These are phyloP conservation scores for Zosterops borbonicus DNA, from an alignment of 2,113 vertebrate species.

Conservation along the genomic window DNA sequence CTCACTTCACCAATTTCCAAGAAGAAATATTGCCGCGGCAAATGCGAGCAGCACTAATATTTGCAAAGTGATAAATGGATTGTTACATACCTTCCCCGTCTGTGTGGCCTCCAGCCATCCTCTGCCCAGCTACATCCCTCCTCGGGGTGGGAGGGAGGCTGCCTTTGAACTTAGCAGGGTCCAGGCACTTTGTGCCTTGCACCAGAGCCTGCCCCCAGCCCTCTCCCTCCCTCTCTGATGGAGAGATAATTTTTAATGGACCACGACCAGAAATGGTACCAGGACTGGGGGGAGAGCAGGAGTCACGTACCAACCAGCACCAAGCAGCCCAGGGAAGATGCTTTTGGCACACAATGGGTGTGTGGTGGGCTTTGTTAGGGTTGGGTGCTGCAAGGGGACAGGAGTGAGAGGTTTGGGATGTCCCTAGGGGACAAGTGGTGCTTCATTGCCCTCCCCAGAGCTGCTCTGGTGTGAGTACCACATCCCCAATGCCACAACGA, in stretches of 20 bases:
- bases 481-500: no score
- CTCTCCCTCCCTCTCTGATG: not conserved
- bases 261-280: not conserved
- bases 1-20: constrained; percentile 63
- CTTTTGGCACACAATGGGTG: not conserved
- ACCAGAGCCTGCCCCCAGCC: not conserved
- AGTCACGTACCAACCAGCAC: not conserved
- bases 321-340: not conserved
- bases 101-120: constrained; percentile 54
- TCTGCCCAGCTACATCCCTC: not conserved
- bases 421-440: rapidly evolving
- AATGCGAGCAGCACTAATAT: constrained; percentile 58
- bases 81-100: constrained; percentile 46
- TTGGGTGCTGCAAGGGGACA: not conserved
- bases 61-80: constrained; percentile 65
- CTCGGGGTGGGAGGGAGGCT: not conserved
- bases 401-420: rapidly evolving
- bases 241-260: not conserved
- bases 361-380: not conserved
- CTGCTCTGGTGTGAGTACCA: no score
- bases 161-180: constrained; percentile 7
- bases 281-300: not conserved
- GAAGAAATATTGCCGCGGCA: constrained; percentile 65
- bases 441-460: not conserved
- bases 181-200: not conserved